phyloP scores from a whole-genome alignment of 2,797 vertebrate genomes.

The Syngnathus rostellatus region DNA sequence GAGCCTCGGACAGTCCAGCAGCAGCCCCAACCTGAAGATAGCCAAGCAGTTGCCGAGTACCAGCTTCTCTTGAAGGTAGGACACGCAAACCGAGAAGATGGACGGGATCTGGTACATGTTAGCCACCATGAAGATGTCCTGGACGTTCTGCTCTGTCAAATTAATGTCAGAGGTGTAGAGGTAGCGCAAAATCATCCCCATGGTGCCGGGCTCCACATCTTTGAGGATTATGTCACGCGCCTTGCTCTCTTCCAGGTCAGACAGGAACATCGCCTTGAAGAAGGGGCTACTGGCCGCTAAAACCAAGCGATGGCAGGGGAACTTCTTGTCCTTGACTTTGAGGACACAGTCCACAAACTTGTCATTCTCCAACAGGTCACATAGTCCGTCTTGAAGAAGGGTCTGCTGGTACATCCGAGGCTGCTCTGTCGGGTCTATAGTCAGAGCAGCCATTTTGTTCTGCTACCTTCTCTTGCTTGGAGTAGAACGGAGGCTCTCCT shows the following conservation, averaged over 20 bases:
- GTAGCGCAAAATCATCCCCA: slow-evolving; percentile 88
- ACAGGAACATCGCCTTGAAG: slow-evolving; percentile 92
- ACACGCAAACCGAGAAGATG: slow-evolving; percentile 92
- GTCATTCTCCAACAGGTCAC: slow-evolving; percentile 87
- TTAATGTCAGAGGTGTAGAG: slow-evolving; percentile 92
- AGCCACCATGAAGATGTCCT: slow-evolving; percentile 90
- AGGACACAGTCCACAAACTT: slow-evolving; percentile 94
- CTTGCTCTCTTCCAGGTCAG: slow-evolving; percentile 80
- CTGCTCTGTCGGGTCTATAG: slow-evolving; percentile 81
- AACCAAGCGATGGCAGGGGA: slow-evolving; percentile 90
- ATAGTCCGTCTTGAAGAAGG: slow-evolving; percentile 91
- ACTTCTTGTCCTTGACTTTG: slow-evolving; percentile 83
- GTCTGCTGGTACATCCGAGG: slow-evolving; percentile 94
- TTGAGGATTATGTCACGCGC: slow-evolving; percentile 81
- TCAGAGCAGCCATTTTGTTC: slow-evolving; percentile 77
- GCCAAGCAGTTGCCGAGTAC: slow-evolving; percentile 93
- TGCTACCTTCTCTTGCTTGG: slow-evolving; percentile 21
- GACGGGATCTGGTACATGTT: slow-evolving; percentile 99
- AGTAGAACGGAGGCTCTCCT: slow-evolving; percentile 27
- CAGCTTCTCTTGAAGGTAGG: slow-evolving; percentile 87
- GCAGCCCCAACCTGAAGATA: slow-evolving; percentile 86
- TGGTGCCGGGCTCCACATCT: slow-evolving; percentile 80
- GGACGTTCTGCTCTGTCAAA: slow-evolving; percentile 89
- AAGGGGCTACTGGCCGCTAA: slow-evolving; percentile 93
- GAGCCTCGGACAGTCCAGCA: slow-evolving; percentile 87